These are phyloP conservation scores for Thera obeliscata DNA, from an alignment of 2,888 invertebrate species.

Conservation along the genomic window DNA sequence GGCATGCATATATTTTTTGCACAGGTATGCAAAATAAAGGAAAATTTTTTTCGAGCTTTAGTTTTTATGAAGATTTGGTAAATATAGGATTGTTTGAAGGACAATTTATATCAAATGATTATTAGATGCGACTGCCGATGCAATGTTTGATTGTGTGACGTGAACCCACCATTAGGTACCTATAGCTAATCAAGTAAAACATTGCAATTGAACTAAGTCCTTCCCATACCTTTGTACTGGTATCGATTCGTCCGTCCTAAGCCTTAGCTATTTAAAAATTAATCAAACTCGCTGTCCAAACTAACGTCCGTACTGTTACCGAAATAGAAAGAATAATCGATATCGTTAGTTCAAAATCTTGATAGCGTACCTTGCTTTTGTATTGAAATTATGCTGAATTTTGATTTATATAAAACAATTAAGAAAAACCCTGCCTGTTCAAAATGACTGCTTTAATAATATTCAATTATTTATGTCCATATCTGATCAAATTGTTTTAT, in stretches of 20 bases:
- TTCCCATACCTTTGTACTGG: conserved; percentile 63
- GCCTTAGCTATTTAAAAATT: conserved; percentile 78
- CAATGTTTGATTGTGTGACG: conserved; percentile 4
- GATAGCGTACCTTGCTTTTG: conserved; percentile 12
- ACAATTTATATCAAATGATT: not conserved
- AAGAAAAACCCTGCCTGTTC: conserved; percentile 2
- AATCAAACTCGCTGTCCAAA: conserved; percentile 71
- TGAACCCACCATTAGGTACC: not conserved
- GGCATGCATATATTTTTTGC: not conserved
- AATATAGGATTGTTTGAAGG: too few species aligned
- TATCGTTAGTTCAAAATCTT: conserved; percentile 25
- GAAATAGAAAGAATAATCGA: conserved; percentile 44
- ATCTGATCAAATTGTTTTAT: conserved; percentile 13
- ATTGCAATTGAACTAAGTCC: conserved; percentile 55
- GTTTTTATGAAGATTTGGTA: too few species aligned
- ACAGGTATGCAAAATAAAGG: too few species aligned
- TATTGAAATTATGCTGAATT: not conserved
- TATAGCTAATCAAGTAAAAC: conserved; percentile 30
- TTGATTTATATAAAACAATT: not conserved
- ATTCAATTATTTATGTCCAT: conserved; percentile 15
- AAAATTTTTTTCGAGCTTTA: too few species aligned
- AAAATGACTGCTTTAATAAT: conserved; percentile 6
- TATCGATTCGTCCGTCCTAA: conserved; percentile 81
- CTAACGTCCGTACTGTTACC: conserved; percentile 59
- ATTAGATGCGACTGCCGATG: conserved; percentile 11